Conservation (phyloP, 1,140 invertebrate species). For the Homarus americanus region DNA sequence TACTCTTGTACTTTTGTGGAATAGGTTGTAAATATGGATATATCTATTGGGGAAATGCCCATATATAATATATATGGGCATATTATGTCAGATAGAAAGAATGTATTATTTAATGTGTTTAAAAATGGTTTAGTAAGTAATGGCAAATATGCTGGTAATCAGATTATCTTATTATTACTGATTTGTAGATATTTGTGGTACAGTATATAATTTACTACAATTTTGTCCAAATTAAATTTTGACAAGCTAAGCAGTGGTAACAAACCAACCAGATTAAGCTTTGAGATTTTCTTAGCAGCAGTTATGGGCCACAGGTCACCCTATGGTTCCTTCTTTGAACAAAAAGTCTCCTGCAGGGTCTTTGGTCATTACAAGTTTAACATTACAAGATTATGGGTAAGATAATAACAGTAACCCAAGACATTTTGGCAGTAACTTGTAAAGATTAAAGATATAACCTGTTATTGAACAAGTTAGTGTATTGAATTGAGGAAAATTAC, state of each 20-base stretch:
- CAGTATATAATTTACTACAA: too few species aligned
- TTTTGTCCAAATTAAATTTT: background rate
- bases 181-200: too few species aligned
- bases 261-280: background rate
- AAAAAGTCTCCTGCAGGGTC: background rate
- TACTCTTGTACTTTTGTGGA: too few species aligned
- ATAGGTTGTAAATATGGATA: too few species aligned
- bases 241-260: background rate
- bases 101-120: too few species aligned
- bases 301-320: background rate
- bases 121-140: too few species aligned
- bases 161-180: too few species aligned
- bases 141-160: too few species aligned
- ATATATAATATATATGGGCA: too few species aligned
- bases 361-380: background rate
- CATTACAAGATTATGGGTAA: background rate
- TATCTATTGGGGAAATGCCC: too few species aligned
- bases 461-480: background rate
- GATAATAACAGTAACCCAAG: background rate
- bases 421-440: background rate
- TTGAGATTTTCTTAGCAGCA: background rate
- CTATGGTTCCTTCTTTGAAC: background rate
- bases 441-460: slow-evolving; percentile 1
- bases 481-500: slow-evolving; percentile 23
- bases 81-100: too few species aligned